Conservation (phyloP, 2,888 invertebrate species). For the Hydriomena furcata region DNA sequence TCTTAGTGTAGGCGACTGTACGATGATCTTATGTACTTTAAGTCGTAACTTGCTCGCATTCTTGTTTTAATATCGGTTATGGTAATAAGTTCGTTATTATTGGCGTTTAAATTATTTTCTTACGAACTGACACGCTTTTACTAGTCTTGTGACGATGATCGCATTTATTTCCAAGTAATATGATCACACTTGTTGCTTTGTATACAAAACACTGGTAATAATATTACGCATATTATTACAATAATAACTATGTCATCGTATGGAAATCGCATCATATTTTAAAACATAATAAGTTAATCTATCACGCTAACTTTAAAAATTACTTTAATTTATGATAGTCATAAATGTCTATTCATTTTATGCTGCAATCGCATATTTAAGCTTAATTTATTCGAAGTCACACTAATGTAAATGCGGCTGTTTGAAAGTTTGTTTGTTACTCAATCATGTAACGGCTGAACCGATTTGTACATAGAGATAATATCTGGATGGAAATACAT, state of each 20-base stretch:
- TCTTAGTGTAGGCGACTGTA: too few species aligned
- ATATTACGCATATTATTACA: conserved; percentile 33
- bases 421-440: too few species aligned
- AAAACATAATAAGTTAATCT: conserved; percentile 17
- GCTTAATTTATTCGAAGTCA: conserved; percentile 8
- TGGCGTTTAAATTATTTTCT: conserved; percentile 36
- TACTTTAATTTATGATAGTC: conserved; percentile 13
- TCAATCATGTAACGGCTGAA: too few species aligned
- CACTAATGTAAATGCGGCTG: too few species aligned
- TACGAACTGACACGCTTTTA: conserved; percentile 42
- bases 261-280: conserved; percentile 12
- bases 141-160: conserved; percentile 59
- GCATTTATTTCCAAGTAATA: conserved; percentile 54
- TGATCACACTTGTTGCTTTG: conserved; percentile 13
- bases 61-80: conserved; percentile 12
- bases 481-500: too few species aligned
- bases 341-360: conserved; percentile 11
- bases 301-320: background rate
- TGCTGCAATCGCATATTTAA: conserved; percentile 5
- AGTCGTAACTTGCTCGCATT: conserved; percentile 6
- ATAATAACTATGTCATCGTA: conserved; percentile 9
- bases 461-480: too few species aligned
- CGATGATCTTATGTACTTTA: conserved; percentile 14
- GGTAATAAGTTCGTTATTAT: conserved; percentile 6
- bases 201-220: conserved; percentile 20